Evolutionary conservation across 2,113 vertebrate genomes (phyloP).

Genomic region (Ammodytes marinus): DNA sequence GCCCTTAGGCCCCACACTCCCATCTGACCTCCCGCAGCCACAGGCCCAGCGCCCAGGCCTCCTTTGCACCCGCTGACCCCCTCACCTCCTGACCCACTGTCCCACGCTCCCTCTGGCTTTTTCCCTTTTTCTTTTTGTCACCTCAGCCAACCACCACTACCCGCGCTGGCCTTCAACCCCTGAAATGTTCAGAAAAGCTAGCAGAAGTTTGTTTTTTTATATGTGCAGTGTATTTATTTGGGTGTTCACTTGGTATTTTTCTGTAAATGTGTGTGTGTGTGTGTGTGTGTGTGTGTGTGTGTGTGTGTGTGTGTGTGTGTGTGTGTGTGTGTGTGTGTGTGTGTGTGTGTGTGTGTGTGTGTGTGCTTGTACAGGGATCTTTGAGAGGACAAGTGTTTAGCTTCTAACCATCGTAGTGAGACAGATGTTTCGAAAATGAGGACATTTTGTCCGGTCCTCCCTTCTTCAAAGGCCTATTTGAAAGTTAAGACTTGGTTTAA

Average conservation of each 20-base stretch:
- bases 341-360: no score
- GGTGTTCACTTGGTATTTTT: constrained; percentile 1
- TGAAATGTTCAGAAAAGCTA: constrained; percentile 4
- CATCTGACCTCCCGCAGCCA: constrained; percentile 65
- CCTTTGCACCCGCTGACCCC: constrained; percentile 74
- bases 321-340: no score
- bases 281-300: background rate
- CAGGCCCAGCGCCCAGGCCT: constrained; percentile 58
- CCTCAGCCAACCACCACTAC: constrained; percentile 29
- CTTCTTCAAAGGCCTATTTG: no score
- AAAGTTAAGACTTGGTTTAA: no score
- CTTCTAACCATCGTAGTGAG: no score
- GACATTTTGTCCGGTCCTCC: no score
- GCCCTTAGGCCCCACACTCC: constrained; percentile 69
- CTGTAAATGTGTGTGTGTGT: background rate
- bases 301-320: no score
- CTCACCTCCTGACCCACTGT: constrained; percentile 76
- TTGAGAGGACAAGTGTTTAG: no score
- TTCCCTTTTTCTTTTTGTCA: constrained; percentile 18
- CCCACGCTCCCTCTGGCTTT: constrained; percentile 77
- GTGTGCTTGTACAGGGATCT: no score
- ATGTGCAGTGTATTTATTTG: background rate
- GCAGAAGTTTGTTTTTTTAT: constrained; percentile 1
- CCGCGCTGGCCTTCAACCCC: background rate
- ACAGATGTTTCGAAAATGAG: no score